Percentiles rank a stretch among this genome's conserved stretches.
Evolutionary conservation across 2,113 vertebrate species (phyloP).

Genomic region (Pantherophis guttatus): DNA sequence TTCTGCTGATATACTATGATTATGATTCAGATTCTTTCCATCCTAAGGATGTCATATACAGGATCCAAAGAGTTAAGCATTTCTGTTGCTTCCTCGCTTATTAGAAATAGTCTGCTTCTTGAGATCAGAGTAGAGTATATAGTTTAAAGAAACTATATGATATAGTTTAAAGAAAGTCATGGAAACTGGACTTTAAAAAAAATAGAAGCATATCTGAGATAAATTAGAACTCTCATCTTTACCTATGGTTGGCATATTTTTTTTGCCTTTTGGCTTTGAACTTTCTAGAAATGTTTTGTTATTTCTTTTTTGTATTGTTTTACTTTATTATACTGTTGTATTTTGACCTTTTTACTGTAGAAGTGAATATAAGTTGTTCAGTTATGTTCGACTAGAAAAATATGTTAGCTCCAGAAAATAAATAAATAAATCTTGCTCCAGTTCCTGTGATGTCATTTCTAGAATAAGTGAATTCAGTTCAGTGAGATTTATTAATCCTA

Average conservation of each 20-base stretch:
- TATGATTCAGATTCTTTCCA: neutral
- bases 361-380: neutral
- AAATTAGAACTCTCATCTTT: neutral
- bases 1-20: neutral
- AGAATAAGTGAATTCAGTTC: neutral
- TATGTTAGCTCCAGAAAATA: neutral
- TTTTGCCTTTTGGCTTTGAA: neutral
- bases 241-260: neutral
- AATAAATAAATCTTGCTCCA: neutral
- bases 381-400: neutral
- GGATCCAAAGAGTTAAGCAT: neutral
- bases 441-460: neutral
- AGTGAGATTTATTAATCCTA: neutral
- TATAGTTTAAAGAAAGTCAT: neutral
- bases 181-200: neutral
- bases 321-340: neutral
- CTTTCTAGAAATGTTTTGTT: neutral
- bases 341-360: neutral
- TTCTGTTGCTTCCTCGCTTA: neutral
- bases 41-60: neutral
- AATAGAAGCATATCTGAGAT: neutral
- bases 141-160: neutral
- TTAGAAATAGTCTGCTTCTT: neutral
- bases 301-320: neutral
- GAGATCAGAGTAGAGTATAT: neutral